Percentiles rank a stretch among this genome's conserved stretches.
Evolutionary conservation across 2,797 vertebrate species (phyloP).

Genomic region (Harpagifer antarcticus): DNA sequence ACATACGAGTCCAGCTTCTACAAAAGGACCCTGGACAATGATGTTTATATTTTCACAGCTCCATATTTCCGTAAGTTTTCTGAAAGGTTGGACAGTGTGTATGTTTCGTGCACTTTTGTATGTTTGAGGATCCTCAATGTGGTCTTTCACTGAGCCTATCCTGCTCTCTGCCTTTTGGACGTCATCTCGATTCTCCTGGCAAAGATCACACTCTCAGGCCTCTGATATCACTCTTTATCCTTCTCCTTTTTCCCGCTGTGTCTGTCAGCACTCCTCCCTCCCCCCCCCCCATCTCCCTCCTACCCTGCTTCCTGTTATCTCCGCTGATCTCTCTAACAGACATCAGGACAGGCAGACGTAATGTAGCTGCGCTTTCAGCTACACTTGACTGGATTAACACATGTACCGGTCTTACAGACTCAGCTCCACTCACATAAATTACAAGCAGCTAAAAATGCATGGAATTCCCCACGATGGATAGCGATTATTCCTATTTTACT

Average conservation of each 20-base stretch:
- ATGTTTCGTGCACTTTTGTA: conserved; percentile 9
- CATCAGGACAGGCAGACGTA: conserved; percentile 58
- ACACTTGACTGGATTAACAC: conserved; percentile 75
- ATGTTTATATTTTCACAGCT: conserved; percentile 97
- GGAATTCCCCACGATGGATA: conserved; percentile 43
- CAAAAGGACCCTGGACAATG: conserved; percentile 97
- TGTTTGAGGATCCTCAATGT: conserved; percentile 46
- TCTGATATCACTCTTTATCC: conserved; percentile 75
- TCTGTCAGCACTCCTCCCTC: conserved; percentile 62
- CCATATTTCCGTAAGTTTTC: conserved; percentile 91
- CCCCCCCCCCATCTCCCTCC: conserved; percentile 43
- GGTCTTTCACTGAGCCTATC: conserved; percentile 63
- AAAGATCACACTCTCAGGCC: conserved; percentile 61
- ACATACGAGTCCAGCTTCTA: conserved; percentile 98
- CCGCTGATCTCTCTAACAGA: conserved; percentile 76
- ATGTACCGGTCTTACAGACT: conserved; percentile 52
- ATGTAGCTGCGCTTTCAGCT: conserved; percentile 48
- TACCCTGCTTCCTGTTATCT: conserved; percentile 69
- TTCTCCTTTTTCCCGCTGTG: conserved; percentile 63
- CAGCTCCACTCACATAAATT: conserved; percentile 48
- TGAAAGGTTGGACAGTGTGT: conserved; percentile 15
- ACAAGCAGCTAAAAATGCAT: conserved; percentile 53
- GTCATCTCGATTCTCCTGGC: conserved; percentile 61
- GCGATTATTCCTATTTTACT: conserved; percentile 27
- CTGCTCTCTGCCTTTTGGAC: conserved; percentile 59